These are phyloP conservation scores for Selene dorsalis DNA, from an alignment of 2,797 vertebrate genomes.

Conservation along the genomic window DNA sequence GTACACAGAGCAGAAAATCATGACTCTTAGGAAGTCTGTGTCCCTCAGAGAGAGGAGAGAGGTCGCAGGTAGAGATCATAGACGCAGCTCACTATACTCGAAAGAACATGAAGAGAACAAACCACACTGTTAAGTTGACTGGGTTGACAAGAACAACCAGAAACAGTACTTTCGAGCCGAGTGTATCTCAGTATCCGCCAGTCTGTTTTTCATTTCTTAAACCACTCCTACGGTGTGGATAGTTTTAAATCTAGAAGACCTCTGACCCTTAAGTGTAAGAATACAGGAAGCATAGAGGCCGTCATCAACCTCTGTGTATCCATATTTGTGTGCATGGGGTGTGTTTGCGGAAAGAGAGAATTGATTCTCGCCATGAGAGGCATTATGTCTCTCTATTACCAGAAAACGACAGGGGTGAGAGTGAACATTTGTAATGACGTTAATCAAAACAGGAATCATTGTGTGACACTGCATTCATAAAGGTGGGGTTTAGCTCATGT, in stretches of 20 bases:
- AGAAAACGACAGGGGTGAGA: constrained; percentile 12
- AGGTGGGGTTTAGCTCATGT: constrained; percentile 6
- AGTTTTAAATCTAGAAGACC: constrained; percentile 50
- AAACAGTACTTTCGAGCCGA: constrained; percentile 29
- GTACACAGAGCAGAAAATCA: constrained; percentile 30
- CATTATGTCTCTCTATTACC: constrained; percentile 33
- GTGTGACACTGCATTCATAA: constrained; percentile 6
- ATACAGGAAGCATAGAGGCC: constrained; percentile 18
- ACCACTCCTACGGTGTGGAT: constrained; percentile 30
- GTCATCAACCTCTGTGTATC: constrained; percentile 1
- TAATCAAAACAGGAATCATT: constrained; percentile 27
- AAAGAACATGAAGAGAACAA: constrained; percentile 60
- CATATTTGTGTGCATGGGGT: constrained; percentile 11
- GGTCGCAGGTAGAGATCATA: constrained; percentile 37
- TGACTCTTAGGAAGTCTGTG: constrained; percentile 19
- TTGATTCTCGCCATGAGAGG: background rate
- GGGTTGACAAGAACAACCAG: constrained; percentile 46
- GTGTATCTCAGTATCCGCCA: constrained; percentile 27
- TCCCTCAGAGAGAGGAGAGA: constrained; percentile 17
- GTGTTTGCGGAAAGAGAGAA: constrained; percentile 14
- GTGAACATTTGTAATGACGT: constrained; percentile 25
- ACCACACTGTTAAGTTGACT: constrained; percentile 46
- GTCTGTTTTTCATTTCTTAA: constrained; percentile 44
- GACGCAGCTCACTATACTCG: constrained; percentile 44
- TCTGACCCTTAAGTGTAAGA: constrained; percentile 26